Evolutionary conservation across 2,797 vertebrate species (phyloP), one percentile per base, ranked within the genome.

Genomic region (Gephyroberyx darwinii): DNA sequence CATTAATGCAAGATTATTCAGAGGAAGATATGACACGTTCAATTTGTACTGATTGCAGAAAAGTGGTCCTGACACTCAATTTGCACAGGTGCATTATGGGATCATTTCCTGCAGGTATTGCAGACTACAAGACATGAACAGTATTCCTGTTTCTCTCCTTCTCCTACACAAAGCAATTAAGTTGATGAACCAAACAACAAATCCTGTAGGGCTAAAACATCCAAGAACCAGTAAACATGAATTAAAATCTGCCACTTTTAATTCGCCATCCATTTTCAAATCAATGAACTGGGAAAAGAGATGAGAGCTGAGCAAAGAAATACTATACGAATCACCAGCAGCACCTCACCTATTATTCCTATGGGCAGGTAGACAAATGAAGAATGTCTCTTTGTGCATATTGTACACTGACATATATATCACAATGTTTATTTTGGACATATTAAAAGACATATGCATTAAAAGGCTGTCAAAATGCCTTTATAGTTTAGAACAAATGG

Each of bases 361-460:
- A 5, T 37, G n/a, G 17, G 35, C 56, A 60, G 63, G 57, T 51
- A 63, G 47, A 20, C 56, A 41, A 37, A 3, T 45, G 31, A 17
- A n/a, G 35, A 56, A 35, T 13, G 9, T 71, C 77, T 82, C 78
- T 84, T 84, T 85, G 77, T 80, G 77, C 82, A 75, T 56, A 33
- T 56, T 56, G 54, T 35, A 26, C 19, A 20, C 22, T 53, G 48
- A 51, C 10, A 35, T n/a, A n/a, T n/a, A n/a, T n/a, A n/a, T n/a
- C n/a, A n/a, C n/a, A n/a, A n/a, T n/a, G n/a, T n/a, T n/a, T n/a
- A n/a, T n/a, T n/a, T n/a, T n/a, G n/a, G n/a, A n/a, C n/a, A n/a
- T n/a, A n/a, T n/a, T n/a, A n/a, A n/a, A n/a, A n/a, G 48, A 51
- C 10, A 35, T 51, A 14, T 14, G 19, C 48, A 37, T 48, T 31